Percentiles rank a stretch among this genome's conserved stretches.
phyloP scores from a whole-genome alignment of 2,888 invertebrate genomes.

The Rhingia campestris region DNA sequence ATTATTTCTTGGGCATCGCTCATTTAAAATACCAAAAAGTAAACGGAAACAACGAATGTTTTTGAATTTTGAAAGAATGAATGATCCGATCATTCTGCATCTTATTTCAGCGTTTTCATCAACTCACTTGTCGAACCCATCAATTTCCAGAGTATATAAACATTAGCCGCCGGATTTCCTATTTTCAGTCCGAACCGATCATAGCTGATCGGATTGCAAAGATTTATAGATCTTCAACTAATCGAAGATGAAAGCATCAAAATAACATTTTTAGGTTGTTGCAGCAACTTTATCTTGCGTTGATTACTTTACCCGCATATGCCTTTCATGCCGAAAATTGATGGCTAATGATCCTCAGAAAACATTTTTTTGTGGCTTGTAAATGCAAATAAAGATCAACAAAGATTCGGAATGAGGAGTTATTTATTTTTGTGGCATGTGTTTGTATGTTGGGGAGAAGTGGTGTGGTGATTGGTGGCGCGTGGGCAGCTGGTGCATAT shows the following conservation, averaged over 20 bases:
- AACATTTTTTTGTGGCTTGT: neutral
- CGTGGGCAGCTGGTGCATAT: neutral
- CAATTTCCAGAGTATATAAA: neutral
- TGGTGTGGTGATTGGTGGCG: no score
- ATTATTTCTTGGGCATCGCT: no score
- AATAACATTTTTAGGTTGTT: neutral
- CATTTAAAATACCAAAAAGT: no score
- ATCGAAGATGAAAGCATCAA: neutral
- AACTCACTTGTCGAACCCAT: no score
- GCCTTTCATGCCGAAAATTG: neutral
- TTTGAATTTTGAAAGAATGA: no score
- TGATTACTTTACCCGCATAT: neutral
- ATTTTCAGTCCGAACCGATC: constrained; percentile 1
- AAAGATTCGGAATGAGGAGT: neutral
- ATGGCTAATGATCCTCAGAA: neutral
- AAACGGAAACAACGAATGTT: no score
- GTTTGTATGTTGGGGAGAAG: no score
- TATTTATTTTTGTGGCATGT: neutral
- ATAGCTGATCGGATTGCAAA: neutral
- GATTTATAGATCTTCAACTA: neutral
- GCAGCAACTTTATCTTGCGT: neutral
- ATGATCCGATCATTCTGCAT: neutral
- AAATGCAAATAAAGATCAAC: constrained; percentile 3
- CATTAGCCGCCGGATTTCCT: neutral
- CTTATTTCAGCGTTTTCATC: neutral